Evolutionary conservation across 1,140 invertebrate genomes (phyloP).

Genomic region (Tribolium castaneum): DNA sequence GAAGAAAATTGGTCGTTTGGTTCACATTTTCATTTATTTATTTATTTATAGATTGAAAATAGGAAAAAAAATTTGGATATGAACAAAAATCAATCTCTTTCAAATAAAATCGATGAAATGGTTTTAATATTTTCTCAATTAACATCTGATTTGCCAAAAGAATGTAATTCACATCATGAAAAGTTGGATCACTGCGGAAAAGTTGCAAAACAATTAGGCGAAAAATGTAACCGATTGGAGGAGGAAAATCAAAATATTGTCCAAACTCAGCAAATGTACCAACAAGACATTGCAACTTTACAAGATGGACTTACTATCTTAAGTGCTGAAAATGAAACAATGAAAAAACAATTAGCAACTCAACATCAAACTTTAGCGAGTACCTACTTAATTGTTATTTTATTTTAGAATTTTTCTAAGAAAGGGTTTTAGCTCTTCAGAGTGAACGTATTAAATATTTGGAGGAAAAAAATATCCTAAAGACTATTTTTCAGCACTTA

Average conservation of each 20-base stretch:
- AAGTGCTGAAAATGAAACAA: constrained; percentile 44
- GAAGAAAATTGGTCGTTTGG: background rate
- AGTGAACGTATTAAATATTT: constrained; percentile 57
- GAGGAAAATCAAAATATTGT: constrained; percentile 24
- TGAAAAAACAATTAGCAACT: constrained; percentile 51
- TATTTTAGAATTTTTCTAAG: background rate
- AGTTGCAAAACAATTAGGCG: constrained; percentile 6
- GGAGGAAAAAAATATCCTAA: constrained; percentile 58
- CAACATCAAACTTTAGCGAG: constrained; percentile 52
- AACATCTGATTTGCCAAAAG: background rate
- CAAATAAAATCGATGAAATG: background rate
- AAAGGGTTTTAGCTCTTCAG: constrained; percentile 50
- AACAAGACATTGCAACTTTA: constrained; percentile 48
- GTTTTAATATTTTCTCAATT: background rate
- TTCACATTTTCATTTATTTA: background rate
- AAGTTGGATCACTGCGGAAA: background rate
- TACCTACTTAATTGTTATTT: constrained; percentile 22
- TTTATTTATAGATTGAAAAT: background rate
- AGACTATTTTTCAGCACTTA: constrained; percentile 55
- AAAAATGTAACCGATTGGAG: constrained; percentile 17
- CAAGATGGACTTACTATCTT: constrained; percentile 19
- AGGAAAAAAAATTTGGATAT: background rate
- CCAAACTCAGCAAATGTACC: constrained; percentile 47
- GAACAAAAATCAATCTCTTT: background rate
- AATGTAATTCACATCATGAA: background rate